A percentile compares a stretch with the other conserved stretches of the same genome.
Conservation (phyloP, 2,888 invertebrate species). For the Polydesmus complanatus region DNA sequence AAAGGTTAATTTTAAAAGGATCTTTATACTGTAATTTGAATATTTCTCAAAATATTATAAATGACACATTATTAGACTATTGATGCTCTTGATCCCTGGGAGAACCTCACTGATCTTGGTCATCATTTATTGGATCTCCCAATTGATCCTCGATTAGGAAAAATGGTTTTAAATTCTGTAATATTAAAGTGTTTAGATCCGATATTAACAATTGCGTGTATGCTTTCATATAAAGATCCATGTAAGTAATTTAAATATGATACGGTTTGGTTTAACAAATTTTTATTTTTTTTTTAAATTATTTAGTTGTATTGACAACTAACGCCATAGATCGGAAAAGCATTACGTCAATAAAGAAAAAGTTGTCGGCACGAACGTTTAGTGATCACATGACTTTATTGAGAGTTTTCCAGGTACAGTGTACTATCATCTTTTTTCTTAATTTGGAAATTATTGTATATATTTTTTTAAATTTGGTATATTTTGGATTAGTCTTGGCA, state of each 20-base stretch:
- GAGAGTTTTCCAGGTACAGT: constrained; percentile 58
- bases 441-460: neutral
- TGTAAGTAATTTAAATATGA: constrained; percentile 30
- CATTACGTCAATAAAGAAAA: constrained; percentile 49
- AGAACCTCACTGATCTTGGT: constrained; percentile 76
- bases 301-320: constrained; percentile 46
- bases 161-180: constrained; percentile 77
- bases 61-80: constrained; percentile 47
- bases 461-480: neutral
- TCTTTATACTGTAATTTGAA: neutral
- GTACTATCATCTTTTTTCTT: constrained; percentile 2
- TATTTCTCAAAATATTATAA: neutral
- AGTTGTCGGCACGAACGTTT: constrained; percentile 56
- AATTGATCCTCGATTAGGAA: constrained; percentile 78
- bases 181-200: constrained; percentile 87
- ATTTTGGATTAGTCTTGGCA: constrained; percentile 78
- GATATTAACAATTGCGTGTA: constrained; percentile 75
- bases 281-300: constrained; percentile 52
- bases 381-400: constrained; percentile 85
- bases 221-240: constrained; percentile 56
- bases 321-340: constrained; percentile 48
- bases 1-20: constrained; percentile 32
- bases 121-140: constrained; percentile 80
- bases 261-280: neutral
- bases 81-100: constrained; percentile 69